Evolutionary conservation across 1,140 invertebrate genomes (phyloP).

Genomic region (Leptinotarsa undecemlineata): DNA sequence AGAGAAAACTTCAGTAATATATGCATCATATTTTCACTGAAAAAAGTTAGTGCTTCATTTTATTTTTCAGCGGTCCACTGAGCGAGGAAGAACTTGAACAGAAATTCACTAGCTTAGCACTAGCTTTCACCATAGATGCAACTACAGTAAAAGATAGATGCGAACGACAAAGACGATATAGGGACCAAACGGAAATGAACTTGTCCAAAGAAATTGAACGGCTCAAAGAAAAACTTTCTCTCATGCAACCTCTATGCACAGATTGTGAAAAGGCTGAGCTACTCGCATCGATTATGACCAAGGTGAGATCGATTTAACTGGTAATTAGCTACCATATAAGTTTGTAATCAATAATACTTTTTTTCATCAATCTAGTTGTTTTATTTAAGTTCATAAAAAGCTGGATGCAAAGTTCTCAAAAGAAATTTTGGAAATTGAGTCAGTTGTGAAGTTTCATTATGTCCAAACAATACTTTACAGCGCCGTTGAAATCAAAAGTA

Average conservation of each 20-base stretch:
- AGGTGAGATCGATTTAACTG: not conserved
- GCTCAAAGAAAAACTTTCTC: constrained; percentile 45
- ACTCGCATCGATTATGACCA: constrained; percentile 29
- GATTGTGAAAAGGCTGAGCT: constrained; percentile 52
- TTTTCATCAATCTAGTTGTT: too few species aligned
- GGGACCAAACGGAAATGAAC: constrained; percentile 54
- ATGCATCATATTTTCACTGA: too few species aligned
- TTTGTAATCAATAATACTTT: too few species aligned
- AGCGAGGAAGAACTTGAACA: constrained; percentile 52
- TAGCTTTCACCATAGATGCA: constrained; percentile 53
- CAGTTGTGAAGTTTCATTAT: too few species aligned
- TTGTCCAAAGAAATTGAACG: constrained; percentile 49
- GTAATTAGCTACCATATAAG: too few species aligned
- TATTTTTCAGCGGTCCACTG: constrained; percentile 43
- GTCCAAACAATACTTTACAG: too few species aligned
- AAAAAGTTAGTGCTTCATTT: too few species aligned
- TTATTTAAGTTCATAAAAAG: too few species aligned
- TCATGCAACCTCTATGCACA: constrained; percentile 48
- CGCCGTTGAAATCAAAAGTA: too few species aligned
- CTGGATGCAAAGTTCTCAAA: too few species aligned
- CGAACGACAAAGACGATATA: constrained; percentile 47
- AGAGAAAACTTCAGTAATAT: too few species aligned
- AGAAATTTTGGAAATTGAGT: too few species aligned
- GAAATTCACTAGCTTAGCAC: constrained; percentile 50
- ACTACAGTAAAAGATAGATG: constrained; percentile 50